Base-by-base conservation (phyloP, 2,888 invertebrate species). In the Synanthedon tipuliformis region DNA sequence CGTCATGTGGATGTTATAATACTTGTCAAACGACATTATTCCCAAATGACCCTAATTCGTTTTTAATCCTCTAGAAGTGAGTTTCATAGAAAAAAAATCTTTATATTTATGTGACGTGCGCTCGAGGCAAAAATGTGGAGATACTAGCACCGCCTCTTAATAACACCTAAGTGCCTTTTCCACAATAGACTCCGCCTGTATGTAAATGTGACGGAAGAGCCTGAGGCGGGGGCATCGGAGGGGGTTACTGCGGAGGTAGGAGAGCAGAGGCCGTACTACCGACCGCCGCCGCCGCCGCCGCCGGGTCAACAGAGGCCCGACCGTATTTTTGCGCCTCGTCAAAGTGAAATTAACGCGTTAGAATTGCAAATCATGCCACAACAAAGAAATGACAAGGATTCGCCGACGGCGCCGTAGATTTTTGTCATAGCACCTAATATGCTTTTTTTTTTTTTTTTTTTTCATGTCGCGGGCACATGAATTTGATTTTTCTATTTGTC, bases 271-370 rank as follows among this genome's bases (percentile, higher is more conserved):
- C 34, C 34, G 16, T 16, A 16, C 12, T 49, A 50, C 52, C 50
- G 51, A 51, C 34, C 34, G 34, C 34, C 34, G 34, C 34, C 23
- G 23, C 23, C 18, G 18, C 55, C 55, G 56, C 53, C 54, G 58
- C 53, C 55, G 58, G 63, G 64, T 65, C 64, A 62, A 62, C 64
- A 59, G 58, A 59, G 61, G 61, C 59, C 65, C 70, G 67, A 73
- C 64, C 74, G 77, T 81, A 82, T 83, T 85, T 85, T 84, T 82
- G 71, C 78, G 80, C 74, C 75, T 73, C 81, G 79, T 83, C 86
- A 85, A 84, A 82, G 85, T 77, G 71, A 84, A 86, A 86, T 86
- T 86, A 86, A 76, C 81, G 82, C 76, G 69, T 80, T 82, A 75
- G 83, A 86, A 81, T 85, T 86, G 85, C 84, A 86, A 86, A 86